phyloP scores from a whole-genome alignment of 2,113 vertebrate species.

The Vicugna pacos region DNA sequence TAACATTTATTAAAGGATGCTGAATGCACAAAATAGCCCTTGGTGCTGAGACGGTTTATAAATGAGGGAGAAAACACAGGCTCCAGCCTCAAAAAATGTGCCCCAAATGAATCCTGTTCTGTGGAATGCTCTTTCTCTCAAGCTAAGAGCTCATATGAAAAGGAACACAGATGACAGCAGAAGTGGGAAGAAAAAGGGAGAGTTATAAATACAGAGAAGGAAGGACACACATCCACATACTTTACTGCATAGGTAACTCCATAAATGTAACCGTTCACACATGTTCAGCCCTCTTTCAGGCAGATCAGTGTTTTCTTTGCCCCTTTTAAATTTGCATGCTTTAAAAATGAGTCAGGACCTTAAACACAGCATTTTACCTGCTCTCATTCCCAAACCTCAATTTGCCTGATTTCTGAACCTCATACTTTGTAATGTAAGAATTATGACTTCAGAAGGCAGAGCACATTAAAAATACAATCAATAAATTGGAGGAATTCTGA shows the following conservation, averaged over 20 bases:
- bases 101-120: not conserved
- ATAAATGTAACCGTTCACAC: not conserved
- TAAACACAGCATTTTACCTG: not conserved
- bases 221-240: not conserved
- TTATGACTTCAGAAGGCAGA: slow-evolving; percentile 9
- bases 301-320: not conserved
- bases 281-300: not conserved
- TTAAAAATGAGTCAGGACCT: slow-evolving; percentile 46
- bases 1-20: not conserved
- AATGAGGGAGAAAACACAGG: not conserved
- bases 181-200: not conserved
- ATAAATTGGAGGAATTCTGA: slow-evolving; percentile 40
- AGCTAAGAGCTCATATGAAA: not conserved
- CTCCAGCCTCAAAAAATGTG: not conserved
- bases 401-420: slow-evolving; percentile 15
- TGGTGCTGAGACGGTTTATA: not conserved
- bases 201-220: slow-evolving; percentile 2
- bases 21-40: fast-evolving
- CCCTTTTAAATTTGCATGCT: slow-evolving; percentile 55
- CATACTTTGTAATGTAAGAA: slow-evolving; percentile 3
- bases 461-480: slow-evolving; percentile 50
- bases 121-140: not conserved
- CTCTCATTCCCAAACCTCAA: slow-evolving; percentile 56
- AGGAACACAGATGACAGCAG: not conserved
- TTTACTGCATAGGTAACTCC: not conserved